Evolutionary conservation across 2,888 invertebrate species (phyloP), one percentile per base, ranked within the genome.

Genomic region (Craniophora ligustri): DNA sequence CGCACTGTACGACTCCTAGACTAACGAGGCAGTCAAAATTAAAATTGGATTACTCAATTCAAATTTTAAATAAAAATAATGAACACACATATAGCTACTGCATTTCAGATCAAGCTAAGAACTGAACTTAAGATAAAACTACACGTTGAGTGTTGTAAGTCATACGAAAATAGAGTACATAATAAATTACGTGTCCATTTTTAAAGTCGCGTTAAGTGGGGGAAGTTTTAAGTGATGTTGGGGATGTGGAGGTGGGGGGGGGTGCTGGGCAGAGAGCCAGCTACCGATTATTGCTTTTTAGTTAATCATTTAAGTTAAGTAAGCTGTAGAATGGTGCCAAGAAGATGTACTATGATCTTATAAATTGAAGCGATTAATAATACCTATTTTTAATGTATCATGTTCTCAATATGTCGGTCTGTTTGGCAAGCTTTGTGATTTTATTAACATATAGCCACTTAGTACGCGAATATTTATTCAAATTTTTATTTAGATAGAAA

Each of bases 241-340:
- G 26, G 4, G 26, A n/a, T 26, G 23, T 23, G n/a, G 23, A 3
- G n/a, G 1, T 10, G 26, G 21, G 14, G 13, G 51, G 49, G 18
- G 59, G 47, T 47, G 42, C 7, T 40, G 68, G 63, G 63, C 63
- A 67, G 35, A n/a, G 21, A 61, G 63, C 63, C 63, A 63, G 54
- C 3, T 10, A 13, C 2, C 47, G 35, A 67, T 63, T 67, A 67
- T 63, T 32, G 35, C 47, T 59, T 35, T 41, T 47, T 14, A 61
- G 42, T 63, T 67, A 28, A 63, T 63, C 47, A 53, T 44, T 45
- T 46, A 11, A 32, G 28, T 14, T 53, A 53, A 63, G 62, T 61
- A 47, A 40, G 1, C 26, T 26, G 26, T 3, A 26, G 26, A 26
- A 26, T 34, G 59, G 49, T 62, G 61, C 60, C 67, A 66, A 66